Evolutionary conservation across 2,113 vertebrate genomes (phyloP), one percentile per base, ranked within the genome.

Genomic region (Picathartes gymnocephalus): DNA sequence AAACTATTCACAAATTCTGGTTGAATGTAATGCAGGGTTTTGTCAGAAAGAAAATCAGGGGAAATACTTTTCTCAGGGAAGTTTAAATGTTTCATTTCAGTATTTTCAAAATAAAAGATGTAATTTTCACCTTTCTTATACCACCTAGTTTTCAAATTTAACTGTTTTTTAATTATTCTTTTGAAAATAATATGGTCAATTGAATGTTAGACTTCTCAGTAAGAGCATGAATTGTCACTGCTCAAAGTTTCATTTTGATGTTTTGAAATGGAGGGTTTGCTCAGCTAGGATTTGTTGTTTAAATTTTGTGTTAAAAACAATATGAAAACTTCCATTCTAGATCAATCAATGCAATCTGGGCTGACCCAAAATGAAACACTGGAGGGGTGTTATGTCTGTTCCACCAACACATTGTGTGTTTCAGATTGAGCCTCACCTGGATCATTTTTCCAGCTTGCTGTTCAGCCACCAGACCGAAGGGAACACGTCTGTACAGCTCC

Each of bases 1-100:
- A 93, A 96, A 85, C 70, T 93, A 78, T 89, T 95, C 11, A 7
- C 78, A 93, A 96, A 64, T 95, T 93, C 91, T 93, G 57, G 53
- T 91, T 95, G 84, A 89, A 91, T 53, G 89, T 81, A 93, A 86
- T 35, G 69, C 86, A 81, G 79, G 83, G 35, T 73, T 94, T 84
- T 92, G 53, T 93, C 86, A 79, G 83, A 76, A 86, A 72, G 56
- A 89, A 95, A 95, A 95, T 70, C 15, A 20, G 35, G 77, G 53
- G 40, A 79, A 93, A 92, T 93, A 81, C 54, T 90, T 93, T 83
- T 81, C 56, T 84, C 25, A 3, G 28, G 76, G 24, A 91, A 74
- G 51, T 64, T 89, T 62, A 66, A 81, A 57, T 71, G 28, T 78
- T 94, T 94, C 3, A 30, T 84, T 86, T 86, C 33, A 25, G 18